Conservation (phyloP, 2,113 vertebrate species). For the Solea solea region DNA sequence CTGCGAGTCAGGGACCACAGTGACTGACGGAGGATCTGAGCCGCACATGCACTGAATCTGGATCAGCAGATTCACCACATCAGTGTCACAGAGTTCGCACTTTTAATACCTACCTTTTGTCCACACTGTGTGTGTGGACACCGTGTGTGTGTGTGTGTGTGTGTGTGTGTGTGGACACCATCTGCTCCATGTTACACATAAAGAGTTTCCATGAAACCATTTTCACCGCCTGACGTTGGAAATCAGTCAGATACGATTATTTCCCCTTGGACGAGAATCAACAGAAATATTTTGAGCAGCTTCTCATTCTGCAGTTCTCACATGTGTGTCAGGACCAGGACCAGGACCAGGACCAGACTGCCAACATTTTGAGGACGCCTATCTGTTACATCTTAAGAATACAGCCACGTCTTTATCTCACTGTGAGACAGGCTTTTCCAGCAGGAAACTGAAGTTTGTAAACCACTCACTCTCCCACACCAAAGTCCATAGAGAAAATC, state of each 20-base stretch:
- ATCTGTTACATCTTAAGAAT: too few relatives aligned
- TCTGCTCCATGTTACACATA: slow-evolving; percentile 65
- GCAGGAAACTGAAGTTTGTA: too few relatives aligned
- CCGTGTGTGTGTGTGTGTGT: neutral
- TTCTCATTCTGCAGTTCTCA: slow-evolving; percentile 1
- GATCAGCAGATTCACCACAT: neutral
- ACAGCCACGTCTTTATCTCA: too few relatives aligned
- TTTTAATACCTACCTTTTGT: neutral
- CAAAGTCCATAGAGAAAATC: too few relatives aligned
- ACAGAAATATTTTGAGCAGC: slow-evolving; percentile 41
- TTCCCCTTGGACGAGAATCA: slow-evolving; percentile 38
- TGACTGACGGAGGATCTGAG: neutral
- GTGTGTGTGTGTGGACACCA: slow-evolving; percentile 59
- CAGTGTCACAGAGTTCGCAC: too few relatives aligned
- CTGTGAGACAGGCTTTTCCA: too few relatives aligned
- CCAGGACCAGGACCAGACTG: neutral
- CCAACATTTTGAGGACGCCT: too few relatives aligned
- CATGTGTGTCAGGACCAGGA: neutral
- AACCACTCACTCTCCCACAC: too few relatives aligned
- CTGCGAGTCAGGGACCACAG: neutral
- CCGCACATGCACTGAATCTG: neutral
- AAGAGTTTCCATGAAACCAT: slow-evolving; percentile 59
- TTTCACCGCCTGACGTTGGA: slow-evolving; percentile 39
- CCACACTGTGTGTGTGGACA: neutral
- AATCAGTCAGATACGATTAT: slow-evolving; percentile 48